phyloP scores from a whole-genome alignment of 2,888 invertebrate genomes.

The Tortrix viridana region DNA sequence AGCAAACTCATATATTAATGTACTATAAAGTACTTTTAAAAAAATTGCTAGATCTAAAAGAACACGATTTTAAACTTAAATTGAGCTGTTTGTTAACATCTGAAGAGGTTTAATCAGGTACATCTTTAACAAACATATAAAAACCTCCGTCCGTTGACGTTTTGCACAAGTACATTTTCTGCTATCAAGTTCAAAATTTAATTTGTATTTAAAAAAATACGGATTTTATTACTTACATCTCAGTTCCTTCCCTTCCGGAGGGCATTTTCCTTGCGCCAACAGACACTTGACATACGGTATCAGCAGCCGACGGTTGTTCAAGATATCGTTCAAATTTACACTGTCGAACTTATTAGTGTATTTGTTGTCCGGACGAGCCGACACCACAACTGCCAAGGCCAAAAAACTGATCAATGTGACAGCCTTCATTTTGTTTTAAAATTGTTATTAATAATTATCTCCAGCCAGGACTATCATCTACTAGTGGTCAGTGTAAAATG shows the following conservation, averaged over 20 bases:
- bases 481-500: slow-evolving; percentile 16
- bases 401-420: slow-evolving; percentile 42
- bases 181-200: too few relatives aligned
- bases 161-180: too few relatives aligned
- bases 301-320: slow-evolving; percentile 85
- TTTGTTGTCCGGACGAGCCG: slow-evolving; percentile 34
- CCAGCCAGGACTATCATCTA: slow-evolving; percentile 2
- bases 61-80: too few relatives aligned
- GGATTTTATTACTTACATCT: slow-evolving; percentile 71
- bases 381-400: slow-evolving; percentile 43
- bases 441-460: neutral
- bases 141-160: too few relatives aligned
- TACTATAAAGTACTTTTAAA: too few relatives aligned
- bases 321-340: slow-evolving; percentile 85
- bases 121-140: too few relatives aligned
- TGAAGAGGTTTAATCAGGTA: too few relatives aligned
- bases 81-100: too few relatives aligned
- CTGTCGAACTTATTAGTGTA: slow-evolving; percentile 87
- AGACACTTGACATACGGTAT: slow-evolving; percentile 86
- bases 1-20: too few relatives aligned
- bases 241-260: slow-evolving; percentile 85
- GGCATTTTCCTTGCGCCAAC: slow-evolving; percentile 81
- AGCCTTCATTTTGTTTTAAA: slow-evolving; percentile 36
- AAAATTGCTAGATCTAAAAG: too few relatives aligned
- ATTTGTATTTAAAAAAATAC: neutral